Evolutionary conservation across 2,113 vertebrate species (phyloP).

Genomic region (Neomonachus schauinslandi): DNA sequence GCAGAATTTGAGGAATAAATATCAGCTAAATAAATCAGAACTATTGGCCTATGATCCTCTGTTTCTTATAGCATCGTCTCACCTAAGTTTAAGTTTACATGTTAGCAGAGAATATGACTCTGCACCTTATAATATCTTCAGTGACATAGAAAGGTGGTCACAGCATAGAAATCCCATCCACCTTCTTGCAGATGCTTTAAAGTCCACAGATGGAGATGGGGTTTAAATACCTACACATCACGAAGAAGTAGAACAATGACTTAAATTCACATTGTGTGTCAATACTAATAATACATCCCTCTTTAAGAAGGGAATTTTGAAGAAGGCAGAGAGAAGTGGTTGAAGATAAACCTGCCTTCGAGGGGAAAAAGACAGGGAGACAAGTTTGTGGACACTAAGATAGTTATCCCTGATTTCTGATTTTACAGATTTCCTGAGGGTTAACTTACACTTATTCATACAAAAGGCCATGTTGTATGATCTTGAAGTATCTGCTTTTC

Average conservation of each 20-base stretch:
- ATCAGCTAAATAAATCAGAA: background rate
- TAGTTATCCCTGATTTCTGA: background rate
- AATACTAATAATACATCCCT: background rate
- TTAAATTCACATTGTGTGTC: background rate
- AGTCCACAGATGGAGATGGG: background rate
- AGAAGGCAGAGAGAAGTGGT: background rate
- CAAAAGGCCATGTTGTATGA: background rate
- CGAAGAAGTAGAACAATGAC: background rate
- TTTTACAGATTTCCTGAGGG: background rate
- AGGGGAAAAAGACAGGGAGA: background rate
- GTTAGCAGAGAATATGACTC: background rate
- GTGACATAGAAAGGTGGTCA: background rate
- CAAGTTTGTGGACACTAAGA: background rate
- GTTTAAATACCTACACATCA: background rate
- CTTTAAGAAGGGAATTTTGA: background rate
- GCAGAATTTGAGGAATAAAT: background rate
- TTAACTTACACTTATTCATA: background rate
- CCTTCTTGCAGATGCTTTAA: background rate
- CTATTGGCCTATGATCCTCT: background rate
- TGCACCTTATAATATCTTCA: background rate
- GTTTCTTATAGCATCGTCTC: background rate
- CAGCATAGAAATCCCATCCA: background rate
- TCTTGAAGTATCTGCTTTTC: background rate
- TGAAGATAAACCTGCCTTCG: background rate
- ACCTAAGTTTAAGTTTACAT: background rate